Evolutionary conservation across 2,888 invertebrate species (phyloP), one percentile per base, ranked within the genome.

Genomic region (Cerceris ruficornis): DNA sequence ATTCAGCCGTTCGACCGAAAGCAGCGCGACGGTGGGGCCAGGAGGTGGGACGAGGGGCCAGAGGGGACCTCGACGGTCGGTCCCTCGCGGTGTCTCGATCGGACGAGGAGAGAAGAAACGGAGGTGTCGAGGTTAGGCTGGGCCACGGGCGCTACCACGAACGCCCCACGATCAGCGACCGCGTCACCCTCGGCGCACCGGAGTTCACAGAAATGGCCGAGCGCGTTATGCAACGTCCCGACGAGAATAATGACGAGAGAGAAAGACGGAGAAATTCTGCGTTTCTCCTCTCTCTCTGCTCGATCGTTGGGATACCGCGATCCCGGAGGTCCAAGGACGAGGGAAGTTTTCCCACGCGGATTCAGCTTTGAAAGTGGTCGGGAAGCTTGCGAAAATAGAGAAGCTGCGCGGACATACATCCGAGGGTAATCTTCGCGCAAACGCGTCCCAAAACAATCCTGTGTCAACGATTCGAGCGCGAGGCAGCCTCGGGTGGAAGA

Each of bases 1-100:
- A 90, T 91, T 91, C 90, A 84, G 82, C 87, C 83, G 80, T 84
- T 87, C 87, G 84, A 83, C 78, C 82, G 83, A 83, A 83, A 85
- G 66, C 79, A 74, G 69, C 59, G 57, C 28, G 13, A 43, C 17
- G 69, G 14, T n/a, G n/a, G n/a, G n/a, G n/a, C n/a, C n/a, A n/a
- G 59, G 28, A 14, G 15, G 49, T 46, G 41, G 39, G 43, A 58
- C 60, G 14, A 11, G 41, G 39, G 43, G 54, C 60, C 13, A 11
- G 46, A 8, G 46, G 8, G 46, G 6, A 11, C 46, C 8, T 11
- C 46, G 46, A 46, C 11, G 46, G 46, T 43, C 9, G 43, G 50
- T 50, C 50, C 58, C 14, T 50, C 43, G n/a, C 28, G 28, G 46
- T 43, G 41, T 43, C 46, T 42, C 57, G 14, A 8, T 57, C 66